phyloP scores from a whole-genome alignment of 2,888 invertebrate species.

The Tholera decimalis region DNA sequence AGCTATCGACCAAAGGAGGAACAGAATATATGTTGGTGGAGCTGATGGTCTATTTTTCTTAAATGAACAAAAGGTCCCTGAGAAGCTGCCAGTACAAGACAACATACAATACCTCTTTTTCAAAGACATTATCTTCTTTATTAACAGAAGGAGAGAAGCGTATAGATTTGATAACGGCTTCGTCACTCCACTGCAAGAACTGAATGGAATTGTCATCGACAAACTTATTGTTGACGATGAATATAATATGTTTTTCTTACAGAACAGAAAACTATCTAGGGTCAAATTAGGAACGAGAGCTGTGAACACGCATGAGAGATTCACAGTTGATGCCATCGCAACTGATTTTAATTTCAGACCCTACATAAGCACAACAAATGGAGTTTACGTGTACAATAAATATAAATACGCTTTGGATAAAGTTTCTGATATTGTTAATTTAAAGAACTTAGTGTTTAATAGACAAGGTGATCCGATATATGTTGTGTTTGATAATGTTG shows the following conservation, averaged over 20 bases:
- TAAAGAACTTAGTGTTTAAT: slow-evolving; percentile 80
- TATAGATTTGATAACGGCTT: slow-evolving; percentile 79
- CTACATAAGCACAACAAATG: slow-evolving; percentile 76
- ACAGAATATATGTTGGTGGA: slow-evolving; percentile 82
- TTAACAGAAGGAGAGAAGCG: slow-evolving; percentile 76
- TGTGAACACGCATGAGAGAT: slow-evolving; percentile 78
- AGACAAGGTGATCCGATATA: slow-evolving; percentile 80
- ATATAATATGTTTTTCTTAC: slow-evolving; percentile 80
- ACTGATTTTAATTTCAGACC: slow-evolving; percentile 77
- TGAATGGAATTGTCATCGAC: slow-evolving; percentile 75
- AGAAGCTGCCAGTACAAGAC: slow-evolving; percentile 79
- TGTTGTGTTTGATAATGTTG: slow-evolving; percentile 78
- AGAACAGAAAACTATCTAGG: slow-evolving; percentile 75
- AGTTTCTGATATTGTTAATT: slow-evolving; percentile 74
- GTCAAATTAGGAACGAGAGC: slow-evolving; percentile 80
- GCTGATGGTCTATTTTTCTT: slow-evolving; percentile 81
- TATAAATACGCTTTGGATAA: slow-evolving; percentile 84
- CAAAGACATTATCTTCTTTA: slow-evolving; percentile 80
- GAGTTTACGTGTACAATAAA: slow-evolving; percentile 83
- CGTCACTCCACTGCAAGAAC: slow-evolving; percentile 72
- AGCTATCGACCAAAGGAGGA: slow-evolving; percentile 78
- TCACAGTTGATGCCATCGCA: slow-evolving; percentile 72
- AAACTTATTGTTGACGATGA: slow-evolving; percentile 81
- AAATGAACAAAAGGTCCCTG: slow-evolving; percentile 76
- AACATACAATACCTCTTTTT: slow-evolving; percentile 78